Evolutionary conservation across 2,888 invertebrate species (phyloP), one percentile per base, ranked within the genome.

Genomic region (Catocala nupta): DNA sequence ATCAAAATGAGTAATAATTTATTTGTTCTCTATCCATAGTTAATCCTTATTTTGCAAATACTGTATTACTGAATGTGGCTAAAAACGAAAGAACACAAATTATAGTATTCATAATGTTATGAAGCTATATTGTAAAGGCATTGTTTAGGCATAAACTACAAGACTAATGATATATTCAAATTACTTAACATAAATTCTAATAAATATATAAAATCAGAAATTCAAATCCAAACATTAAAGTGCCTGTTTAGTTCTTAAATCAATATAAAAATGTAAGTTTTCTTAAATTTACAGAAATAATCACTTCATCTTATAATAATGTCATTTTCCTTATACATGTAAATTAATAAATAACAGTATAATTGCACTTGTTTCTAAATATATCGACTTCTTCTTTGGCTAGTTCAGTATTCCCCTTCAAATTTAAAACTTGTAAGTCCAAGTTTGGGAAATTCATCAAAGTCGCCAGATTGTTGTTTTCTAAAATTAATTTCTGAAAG

Each of bases 361-460:
- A 85, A 55, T 78, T 80, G 60, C 79, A 77, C 65, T 77, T 85
- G 52, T 82, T 65, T 81, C 87, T 94, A 54, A 92, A 90, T 68
- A 65, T 39, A 63, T 88, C 78, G 49, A 91, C 59, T 75, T 93
- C 90, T 64, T 81, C 82, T 65, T 70, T 59, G 62, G 77, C 65
- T 63, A 94, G 75, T 55, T 87, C 73, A 25, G 89, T 61, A 80
- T 96, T 96, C 45, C 91, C 90, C 77, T 84, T 84, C 71, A 96
- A 75, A 70, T 93, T 90, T 45, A 96, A 81, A 66, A 87, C 85
- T 70, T 94, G 86, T 59, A 96, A 83, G 59, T 90, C 78, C 70
- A 96, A 81, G 34, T 62, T 68, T 12, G 96, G 96, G 70, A 96
- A 95, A 58, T 84, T 85, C 70, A 86, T 88, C 47, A 96, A 82